Evolutionary conservation across 2,888 invertebrate genomes (phyloP).

Genomic region (Amphiduros pacificus): DNA sequence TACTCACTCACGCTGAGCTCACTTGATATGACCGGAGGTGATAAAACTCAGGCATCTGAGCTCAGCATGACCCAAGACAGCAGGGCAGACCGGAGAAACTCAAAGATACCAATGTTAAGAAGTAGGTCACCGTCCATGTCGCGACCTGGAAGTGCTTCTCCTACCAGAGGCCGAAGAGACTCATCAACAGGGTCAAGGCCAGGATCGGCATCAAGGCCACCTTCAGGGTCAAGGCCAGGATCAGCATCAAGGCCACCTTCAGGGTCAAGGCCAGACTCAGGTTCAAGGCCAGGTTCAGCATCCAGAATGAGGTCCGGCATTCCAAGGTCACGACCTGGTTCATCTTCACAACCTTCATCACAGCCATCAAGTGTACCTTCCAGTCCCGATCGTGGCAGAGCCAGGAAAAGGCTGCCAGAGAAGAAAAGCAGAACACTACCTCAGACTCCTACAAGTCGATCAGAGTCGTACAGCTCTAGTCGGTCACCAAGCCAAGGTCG

Average conservation of each 20-base stretch:
- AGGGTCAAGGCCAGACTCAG: not conserved
- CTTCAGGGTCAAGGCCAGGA: not conserved
- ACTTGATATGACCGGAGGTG: slow-evolving; percentile 6
- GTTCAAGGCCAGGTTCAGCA: not conserved
- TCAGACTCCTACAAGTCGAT: too few relatives aligned
- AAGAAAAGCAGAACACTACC: too few relatives aligned
- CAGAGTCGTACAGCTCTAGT: too few relatives aligned
- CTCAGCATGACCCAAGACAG: not conserved
- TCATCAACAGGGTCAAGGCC: not conserved
- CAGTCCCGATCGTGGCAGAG: too few relatives aligned
- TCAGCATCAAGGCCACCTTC: not conserved
- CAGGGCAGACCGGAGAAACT: not conserved
- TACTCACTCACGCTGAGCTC: slow-evolving; percentile 9
- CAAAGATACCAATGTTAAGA: slow-evolving; percentile 22
- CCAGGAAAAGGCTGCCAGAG: too few relatives aligned
- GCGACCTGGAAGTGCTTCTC: slow-evolving; percentile 19
- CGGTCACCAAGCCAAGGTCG: too few relatives aligned
- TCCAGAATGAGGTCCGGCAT: not conserved
- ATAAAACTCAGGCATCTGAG: not conserved
- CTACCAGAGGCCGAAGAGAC: not conserved
- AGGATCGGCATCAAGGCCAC: not conserved
- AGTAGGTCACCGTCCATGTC: slow-evolving; percentile 21
- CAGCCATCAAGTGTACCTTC: too few relatives aligned
- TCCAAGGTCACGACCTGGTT: too few relatives aligned
- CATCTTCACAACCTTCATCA: too few relatives aligned